Percentiles rank a stretch among this genome's conserved stretches.
These are phyloP conservation scores for Cotesia glomerata DNA, from an alignment of 1,140 invertebrate species.

Conservation along the genomic window DNA sequence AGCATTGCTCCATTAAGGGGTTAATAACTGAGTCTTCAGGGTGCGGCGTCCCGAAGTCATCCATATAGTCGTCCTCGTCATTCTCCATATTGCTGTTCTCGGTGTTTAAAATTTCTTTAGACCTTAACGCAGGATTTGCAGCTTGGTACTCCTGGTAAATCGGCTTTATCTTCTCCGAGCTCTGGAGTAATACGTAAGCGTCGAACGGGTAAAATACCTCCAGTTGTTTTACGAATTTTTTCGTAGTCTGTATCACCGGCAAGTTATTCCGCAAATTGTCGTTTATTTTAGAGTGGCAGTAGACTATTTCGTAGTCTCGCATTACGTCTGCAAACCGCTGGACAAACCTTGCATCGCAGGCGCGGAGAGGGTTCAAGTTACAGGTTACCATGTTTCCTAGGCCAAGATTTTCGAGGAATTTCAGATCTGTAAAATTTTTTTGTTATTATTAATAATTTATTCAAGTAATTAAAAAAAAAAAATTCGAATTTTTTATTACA, in stretches of 20 bases:
- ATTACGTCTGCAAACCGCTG: conserved; percentile 85
- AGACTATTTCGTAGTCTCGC: conserved; percentile 87
- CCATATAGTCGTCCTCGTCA: conserved; percentile 53
- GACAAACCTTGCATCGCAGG: conserved; percentile 78
- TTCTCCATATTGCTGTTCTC: conserved; percentile 29
- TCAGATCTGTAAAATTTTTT: conserved; percentile 69
- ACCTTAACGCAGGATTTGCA: conserved; percentile 17
- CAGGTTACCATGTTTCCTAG: conserved; percentile 83
- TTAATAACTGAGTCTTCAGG: conserved; percentile 31
- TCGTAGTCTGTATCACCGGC: conserved; percentile 62
- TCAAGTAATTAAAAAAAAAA: no score
- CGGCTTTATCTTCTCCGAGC: conserved; percentile 53
- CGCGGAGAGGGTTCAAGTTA: conserved; percentile 83
- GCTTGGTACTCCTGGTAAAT: conserved; percentile 60
- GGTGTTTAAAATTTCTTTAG: neutral
- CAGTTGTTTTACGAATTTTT: conserved; percentile 60
- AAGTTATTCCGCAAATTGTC: conserved; percentile 77
- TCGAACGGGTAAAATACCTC: conserved; percentile 85
- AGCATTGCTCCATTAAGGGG: conserved; percentile 43
- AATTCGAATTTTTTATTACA: no score
- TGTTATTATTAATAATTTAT: no score
- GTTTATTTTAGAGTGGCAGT: conserved; percentile 90
- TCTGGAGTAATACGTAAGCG: conserved; percentile 71
- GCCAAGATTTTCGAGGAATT: conserved; percentile 81
- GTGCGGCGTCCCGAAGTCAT: conserved; percentile 38